Evolutionary conservation across 1,140 invertebrate species (phyloP).

Genomic region (Leptinotarsa lineolata): DNA sequence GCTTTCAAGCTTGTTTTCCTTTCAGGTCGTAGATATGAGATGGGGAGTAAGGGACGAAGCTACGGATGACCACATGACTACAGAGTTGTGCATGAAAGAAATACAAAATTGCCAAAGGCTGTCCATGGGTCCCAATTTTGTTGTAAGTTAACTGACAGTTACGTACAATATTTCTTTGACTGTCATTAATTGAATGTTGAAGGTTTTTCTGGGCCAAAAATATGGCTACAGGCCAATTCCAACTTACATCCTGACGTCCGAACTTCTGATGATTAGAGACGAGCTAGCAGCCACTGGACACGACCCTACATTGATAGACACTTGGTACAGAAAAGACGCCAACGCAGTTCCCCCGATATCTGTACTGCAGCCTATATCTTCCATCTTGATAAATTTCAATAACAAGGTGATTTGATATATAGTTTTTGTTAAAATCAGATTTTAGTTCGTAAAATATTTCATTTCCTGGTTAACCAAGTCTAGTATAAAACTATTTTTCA

Average conservation of each 20-base stretch:
- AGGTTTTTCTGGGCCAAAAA: constrained; percentile 96
- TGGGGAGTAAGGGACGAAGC: constrained; percentile 97
- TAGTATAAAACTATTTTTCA: no score
- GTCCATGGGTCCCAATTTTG: constrained; percentile 98
- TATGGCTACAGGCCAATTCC: constrained; percentile 97
- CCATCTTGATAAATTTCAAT: constrained; percentile 96
- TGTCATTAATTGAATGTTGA: constrained; percentile 24
- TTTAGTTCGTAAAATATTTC: background rate
- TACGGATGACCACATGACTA: constrained; percentile 99
- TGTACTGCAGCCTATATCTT: constrained; percentile 94
- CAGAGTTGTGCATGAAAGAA: constrained; percentile 96
- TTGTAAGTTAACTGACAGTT: constrained; percentile 54
- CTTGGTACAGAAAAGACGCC: constrained; percentile 95
- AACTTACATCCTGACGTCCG: constrained; percentile 90
- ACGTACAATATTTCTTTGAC: no score
- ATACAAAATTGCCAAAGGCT: constrained; percentile 96
- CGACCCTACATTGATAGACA: constrained; percentile 84
- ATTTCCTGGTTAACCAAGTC: no score
- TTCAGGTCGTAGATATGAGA: constrained; percentile 84
- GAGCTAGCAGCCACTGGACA: constrained; percentile 77
- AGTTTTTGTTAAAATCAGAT: background rate
- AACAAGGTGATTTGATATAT: constrained; percentile 77
- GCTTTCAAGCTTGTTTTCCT: no score
- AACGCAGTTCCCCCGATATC: constrained; percentile 94
- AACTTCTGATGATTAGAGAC: constrained; percentile 85